A percentile compares a stretch with the other conserved stretches of the same genome.
phyloP scores from a whole-genome alignment of 2,888 invertebrate species.

The Nasonia oneida region DNA sequence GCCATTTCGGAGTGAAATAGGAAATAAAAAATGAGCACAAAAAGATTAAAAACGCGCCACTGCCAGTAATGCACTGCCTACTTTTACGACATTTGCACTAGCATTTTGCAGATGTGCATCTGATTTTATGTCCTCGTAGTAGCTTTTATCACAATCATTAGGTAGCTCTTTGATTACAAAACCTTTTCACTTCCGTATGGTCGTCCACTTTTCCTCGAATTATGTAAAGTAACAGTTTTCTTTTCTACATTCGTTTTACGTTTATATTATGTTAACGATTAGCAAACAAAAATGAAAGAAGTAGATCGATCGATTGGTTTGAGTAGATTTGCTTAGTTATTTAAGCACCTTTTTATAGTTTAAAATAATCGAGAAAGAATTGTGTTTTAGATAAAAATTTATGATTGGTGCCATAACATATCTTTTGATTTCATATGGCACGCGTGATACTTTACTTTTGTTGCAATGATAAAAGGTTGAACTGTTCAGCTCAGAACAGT shows the following conservation, averaged over 20 bases:
- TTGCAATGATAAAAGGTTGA: slow-evolving; percentile 18
- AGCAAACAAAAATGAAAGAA: slow-evolving; percentile 34
- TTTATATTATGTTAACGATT: slow-evolving; percentile 41
- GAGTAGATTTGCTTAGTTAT: slow-evolving; percentile 34
- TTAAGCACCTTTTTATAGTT: slow-evolving; percentile 30
- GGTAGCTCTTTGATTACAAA: background rate
- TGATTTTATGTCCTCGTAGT: background rate
- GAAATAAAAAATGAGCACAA: slow-evolving; percentile 17
- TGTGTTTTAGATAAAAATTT: slow-evolving; percentile 24
- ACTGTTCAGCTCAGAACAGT: background rate
- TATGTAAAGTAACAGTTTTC: slow-evolving; percentile 36
- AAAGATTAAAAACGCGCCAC: slow-evolving; percentile 41
- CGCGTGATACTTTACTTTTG: slow-evolving; percentile 39
- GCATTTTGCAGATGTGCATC: slow-evolving; percentile 17
- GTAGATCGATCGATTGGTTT: slow-evolving; percentile 52
- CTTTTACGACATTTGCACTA: slow-evolving; percentile 34
- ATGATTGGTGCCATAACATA: slow-evolving; percentile 51
- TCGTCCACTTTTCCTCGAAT: slow-evolving; percentile 37
- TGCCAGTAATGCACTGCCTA: slow-evolving; percentile 56
- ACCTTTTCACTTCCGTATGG: slow-evolving; percentile 6
- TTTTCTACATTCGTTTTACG: slow-evolving; percentile 44
- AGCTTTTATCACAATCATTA: background rate
- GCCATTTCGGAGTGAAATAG: background rate
- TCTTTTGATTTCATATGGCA: slow-evolving; percentile 45
- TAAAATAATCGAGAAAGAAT: slow-evolving; percentile 11